phyloP scores from a whole-genome alignment of 2,797 vertebrate species.

The Pipistrellus kuhlii region DNA sequence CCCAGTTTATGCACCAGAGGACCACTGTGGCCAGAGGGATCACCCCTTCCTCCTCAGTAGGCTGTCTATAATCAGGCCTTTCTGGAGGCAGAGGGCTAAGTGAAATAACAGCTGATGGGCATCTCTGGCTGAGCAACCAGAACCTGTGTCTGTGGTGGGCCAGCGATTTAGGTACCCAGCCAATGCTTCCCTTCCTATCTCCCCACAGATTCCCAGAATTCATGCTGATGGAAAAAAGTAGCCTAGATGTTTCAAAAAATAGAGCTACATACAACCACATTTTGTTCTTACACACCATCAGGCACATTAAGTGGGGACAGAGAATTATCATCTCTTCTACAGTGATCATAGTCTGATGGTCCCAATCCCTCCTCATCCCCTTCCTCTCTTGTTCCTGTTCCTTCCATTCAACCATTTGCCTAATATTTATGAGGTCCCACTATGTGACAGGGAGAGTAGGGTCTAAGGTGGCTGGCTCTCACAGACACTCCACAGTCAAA shows the following conservation, averaged over 20 bases:
- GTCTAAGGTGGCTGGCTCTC: not conserved
- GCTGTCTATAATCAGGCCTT: not conserved
- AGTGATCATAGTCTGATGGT: slow-evolving; percentile 30
- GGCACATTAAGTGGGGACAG: not conserved
- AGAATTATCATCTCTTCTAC: slow-evolving; percentile 19
- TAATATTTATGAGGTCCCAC: not conserved
- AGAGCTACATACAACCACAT: not conserved
- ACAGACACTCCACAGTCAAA: slow-evolving; percentile 33
- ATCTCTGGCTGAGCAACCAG: slow-evolving; percentile 4
- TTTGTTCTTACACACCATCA: not conserved
- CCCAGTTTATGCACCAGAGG: slow-evolving; percentile 11
- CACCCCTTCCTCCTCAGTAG: not conserved
- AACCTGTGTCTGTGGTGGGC: not conserved
- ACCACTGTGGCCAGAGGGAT: not conserved
- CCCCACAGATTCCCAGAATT: not conserved
- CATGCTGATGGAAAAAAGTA: slow-evolving; percentile 6
- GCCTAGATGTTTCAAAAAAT: slow-evolving; percentile 3
- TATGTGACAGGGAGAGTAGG: slow-evolving; percentile 1
- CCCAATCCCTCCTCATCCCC: not conserved
- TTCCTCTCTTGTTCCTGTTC: not conserved
- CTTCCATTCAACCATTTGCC: not conserved
- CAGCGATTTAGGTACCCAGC: slow-evolving; percentile 9
- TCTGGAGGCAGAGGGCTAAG: not conserved
- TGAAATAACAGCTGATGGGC: not conserved
- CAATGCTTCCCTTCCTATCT: not conserved